Evolutionary conservation across 2,888 invertebrate species (phyloP).

Genomic region (Alentia gelatinosa): DNA sequence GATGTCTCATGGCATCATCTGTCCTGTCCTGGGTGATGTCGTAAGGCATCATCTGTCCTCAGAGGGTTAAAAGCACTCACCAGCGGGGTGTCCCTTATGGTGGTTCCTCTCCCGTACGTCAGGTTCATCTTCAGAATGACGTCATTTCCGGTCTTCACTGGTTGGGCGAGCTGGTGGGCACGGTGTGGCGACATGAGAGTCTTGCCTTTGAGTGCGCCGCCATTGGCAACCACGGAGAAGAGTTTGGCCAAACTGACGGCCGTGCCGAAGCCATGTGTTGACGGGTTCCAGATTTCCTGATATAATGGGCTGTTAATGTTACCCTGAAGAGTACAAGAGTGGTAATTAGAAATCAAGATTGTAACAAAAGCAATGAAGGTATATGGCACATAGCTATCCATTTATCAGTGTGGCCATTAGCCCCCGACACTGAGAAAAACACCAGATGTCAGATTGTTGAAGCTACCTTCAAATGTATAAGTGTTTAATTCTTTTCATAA

Average conservation of each 20-base stretch:
- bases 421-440: no score
- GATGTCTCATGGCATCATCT: neutral
- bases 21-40: neutral
- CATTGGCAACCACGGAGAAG: constrained; percentile 74
- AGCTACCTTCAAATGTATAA: no score
- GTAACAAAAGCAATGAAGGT: no score
- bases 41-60: no score
- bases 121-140: constrained; percentile 55
- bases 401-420: no score
- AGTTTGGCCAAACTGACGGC: constrained; percentile 75
- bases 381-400: no score
- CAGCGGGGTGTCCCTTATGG: constrained; percentile 47
- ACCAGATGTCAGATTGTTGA: no score
- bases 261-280: constrained; percentile 74
- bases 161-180: constrained; percentile 47
- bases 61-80: constrained; percentile 52
- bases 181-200: constrained; percentile 50
- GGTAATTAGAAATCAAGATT: no score
- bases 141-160: constrained; percentile 58
- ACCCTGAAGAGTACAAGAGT: neutral
- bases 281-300: constrained; percentile 62
- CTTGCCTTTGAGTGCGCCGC: constrained; percentile 57
- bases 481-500: no score
- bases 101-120: constrained; percentile 58
- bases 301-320: constrained; percentile 6